Evolutionary conservation across 2,888 invertebrate species (phyloP), one percentile per base, ranked within the genome.

Genomic region (Eumacrocentrus americanus): DNA sequence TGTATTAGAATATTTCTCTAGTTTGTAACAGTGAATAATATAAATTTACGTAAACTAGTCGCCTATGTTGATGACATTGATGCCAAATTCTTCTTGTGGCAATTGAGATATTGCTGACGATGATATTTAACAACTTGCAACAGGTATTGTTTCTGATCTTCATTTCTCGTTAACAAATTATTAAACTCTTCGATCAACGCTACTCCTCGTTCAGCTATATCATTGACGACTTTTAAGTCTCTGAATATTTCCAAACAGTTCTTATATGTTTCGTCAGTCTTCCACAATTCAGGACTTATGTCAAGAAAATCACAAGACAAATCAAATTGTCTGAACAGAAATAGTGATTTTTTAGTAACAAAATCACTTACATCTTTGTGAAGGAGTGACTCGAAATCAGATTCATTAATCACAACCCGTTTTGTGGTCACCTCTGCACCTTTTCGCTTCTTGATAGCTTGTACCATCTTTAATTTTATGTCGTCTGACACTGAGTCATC

Each of bases 221-320:
- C 61, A 53, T 58, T 61, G 3, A 61, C 61, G 9, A 58, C 61
- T 53, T 53, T 58, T 18, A 58, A 53, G 3, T 38, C 53, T 12
- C 16, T 48, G 18, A 58, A 53, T 48, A 22, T 40, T 2, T 58
- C 25, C 29, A 23, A 11, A 48, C 57, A 46, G 14, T 58, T n/a
- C 38, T 58, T 5, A 23, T 53, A 61, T n/a, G 46, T 34, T 1
- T n/a, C 29, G 38, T 61, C 29, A 12, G 37, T 18, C 25, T 57
- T 46, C 53, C 61, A 58, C 11, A n/a, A 2, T 14, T 22, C 11
- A 9, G 44, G 51, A 1, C 50, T 50, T 1, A 11, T 51, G 23
- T 34, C 9, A 5, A 57, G 22, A 42, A 56, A 60, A 34, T 16
- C 48, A 42, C 25, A 16, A 38, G 40, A 9, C 11, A 56, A 25